Evolutionary conservation across 2,888 invertebrate genomes (phyloP).

Genomic region (Drosophila merina): DNA sequence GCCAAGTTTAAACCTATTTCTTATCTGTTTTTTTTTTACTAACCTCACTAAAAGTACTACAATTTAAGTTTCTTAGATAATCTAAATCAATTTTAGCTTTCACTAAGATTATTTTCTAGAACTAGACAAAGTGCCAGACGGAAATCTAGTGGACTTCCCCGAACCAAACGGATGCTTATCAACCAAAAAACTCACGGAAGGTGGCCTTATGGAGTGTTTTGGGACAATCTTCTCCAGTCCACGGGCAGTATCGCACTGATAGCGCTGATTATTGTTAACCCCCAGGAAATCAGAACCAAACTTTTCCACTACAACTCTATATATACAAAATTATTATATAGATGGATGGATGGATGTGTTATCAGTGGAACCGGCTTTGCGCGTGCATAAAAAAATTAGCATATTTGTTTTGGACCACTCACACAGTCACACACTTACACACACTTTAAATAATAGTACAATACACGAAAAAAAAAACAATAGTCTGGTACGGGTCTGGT

Average conservation of each 20-base stretch:
- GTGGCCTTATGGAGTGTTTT: neutral
- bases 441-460: too few relatives aligned
- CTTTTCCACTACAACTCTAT: slow-evolving; percentile 31
- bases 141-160: slow-evolving; percentile 30
- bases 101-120: neutral
- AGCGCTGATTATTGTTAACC: slow-evolving; percentile 3
- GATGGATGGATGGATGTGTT: slow-evolving; percentile 2
- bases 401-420: slow-evolving; percentile 24
- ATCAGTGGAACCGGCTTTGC: slow-evolving; percentile 17
- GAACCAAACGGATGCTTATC: slow-evolving; percentile 14
- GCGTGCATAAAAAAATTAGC: slow-evolving; percentile 34
- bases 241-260: slow-evolving; percentile 29
- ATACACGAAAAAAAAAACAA: neutral
- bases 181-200: neutral
- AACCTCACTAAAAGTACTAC: neutral
- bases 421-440: neutral
- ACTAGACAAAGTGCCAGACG: neutral
- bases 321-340: neutral
- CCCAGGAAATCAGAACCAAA: slow-evolving; percentile 18
- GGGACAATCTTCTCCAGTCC: slow-evolving; percentile 17
- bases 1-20: too few relatives aligned
- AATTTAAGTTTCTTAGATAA: neutral
- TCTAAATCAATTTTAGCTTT: neutral
- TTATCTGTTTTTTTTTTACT: too few relatives aligned
- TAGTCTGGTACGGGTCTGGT: slow-evolving; percentile 14